phyloP scores from a whole-genome alignment of 1,140 invertebrate genomes.

The Brachionus paranguensis region DNA sequence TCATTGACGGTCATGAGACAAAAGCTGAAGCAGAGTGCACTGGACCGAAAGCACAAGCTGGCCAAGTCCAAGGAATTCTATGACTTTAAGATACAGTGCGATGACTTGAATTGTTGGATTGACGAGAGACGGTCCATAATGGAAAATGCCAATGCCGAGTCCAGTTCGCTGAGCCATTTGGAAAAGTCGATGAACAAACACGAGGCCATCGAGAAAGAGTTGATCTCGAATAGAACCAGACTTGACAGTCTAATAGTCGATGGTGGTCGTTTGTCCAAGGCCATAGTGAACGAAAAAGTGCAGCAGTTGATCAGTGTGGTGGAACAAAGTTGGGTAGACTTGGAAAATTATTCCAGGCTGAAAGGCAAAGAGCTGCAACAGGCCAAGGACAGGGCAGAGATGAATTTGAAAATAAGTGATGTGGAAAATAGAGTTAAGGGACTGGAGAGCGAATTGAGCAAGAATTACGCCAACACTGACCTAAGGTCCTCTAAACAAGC shows the following conservation, averaged over 20 bases:
- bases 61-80: conserved; percentile 94
- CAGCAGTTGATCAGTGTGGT: neutral
- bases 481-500: neutral
- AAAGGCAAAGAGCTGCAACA: neutral
- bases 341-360: neutral
- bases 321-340: conserved; percentile 21
- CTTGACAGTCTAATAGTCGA: neutral
- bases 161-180: conserved; percentile 70
- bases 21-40: conserved; percentile 90
- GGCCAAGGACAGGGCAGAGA: neutral
- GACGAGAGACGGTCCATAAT: conserved; percentile 85
- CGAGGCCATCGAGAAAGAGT: conserved; percentile 61
- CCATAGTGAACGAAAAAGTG: neutral
- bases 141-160: conserved; percentile 77
- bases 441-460: neutral
- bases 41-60: conserved; percentile 85
- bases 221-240: neutral
- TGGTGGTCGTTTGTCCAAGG: neutral
- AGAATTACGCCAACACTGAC: neutral
- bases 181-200: conserved; percentile 70
- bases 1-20: conserved; percentile 88
- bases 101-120: conserved; percentile 79
- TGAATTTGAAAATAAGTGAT: neutral
- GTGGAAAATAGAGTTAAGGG: neutral
- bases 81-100: conserved; percentile 74